These are phyloP conservation scores for Protophormia terraenovae DNA, from an alignment of 2,888 invertebrate species.

Conservation along the genomic window DNA sequence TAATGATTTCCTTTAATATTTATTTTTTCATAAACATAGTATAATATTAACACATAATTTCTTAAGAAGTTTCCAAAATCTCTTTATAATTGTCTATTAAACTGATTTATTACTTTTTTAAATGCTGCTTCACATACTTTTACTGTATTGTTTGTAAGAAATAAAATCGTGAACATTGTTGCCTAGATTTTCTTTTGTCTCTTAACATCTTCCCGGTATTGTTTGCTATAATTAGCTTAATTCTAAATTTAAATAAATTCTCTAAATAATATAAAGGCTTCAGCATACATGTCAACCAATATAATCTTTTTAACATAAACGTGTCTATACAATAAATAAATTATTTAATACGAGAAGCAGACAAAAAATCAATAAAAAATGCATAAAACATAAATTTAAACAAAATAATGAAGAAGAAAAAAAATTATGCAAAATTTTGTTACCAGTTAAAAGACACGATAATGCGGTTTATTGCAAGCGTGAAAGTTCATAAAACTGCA, in stretches of 20 bases:
- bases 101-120: conserved; percentile 26
- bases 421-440: conserved; percentile 30
- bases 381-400: conserved; percentile 43
- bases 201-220: background rate
- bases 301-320: conserved; percentile 37
- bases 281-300: background rate
- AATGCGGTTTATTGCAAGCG: conserved; percentile 51
- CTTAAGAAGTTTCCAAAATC: background rate
- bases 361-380: background rate
- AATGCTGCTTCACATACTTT: background rate
- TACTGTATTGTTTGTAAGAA: background rate
- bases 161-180: conserved; percentile 23
- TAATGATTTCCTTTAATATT: background rate
- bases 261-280: background rate
- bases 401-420: background rate
- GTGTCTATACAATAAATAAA: conserved; percentile 52
- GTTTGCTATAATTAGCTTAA: conserved; percentile 23
- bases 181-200: background rate
- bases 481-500: conserved; percentile 51
- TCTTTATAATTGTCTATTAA: background rate
- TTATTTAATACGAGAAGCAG: conserved; percentile 44
- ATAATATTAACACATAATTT: background rate
- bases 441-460: conserved; percentile 26
- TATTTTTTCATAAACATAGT: background rate
- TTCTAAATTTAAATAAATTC: conserved; percentile 42